A percentile compares a stretch with the other conserved stretches of the same genome.
phyloP scores from a whole-genome alignment of 2,888 invertebrate genomes.

The Chouioia cunea region DNA sequence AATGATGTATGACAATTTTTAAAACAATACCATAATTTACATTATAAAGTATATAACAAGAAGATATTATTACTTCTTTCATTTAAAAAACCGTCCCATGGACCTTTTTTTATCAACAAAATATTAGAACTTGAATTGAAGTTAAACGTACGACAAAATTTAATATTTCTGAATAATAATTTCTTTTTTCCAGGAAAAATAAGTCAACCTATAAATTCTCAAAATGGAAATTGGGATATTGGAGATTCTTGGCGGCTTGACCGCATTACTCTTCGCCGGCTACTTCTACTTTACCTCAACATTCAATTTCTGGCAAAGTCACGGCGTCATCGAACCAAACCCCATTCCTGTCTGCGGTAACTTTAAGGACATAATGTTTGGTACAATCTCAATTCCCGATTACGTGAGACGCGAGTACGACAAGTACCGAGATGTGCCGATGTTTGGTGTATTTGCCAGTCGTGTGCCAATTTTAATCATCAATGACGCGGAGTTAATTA shows the following conservation, averaged over 20 bases:
- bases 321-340: slow-evolving; percentile 62
- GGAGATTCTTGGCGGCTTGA: slow-evolving; percentile 47
- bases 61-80: too few species aligned
- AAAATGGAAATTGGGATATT: slow-evolving; percentile 46
- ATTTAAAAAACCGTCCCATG: too few species aligned
- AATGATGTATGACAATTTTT: too few species aligned
- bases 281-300: slow-evolving; percentile 63
- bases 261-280: slow-evolving; percentile 41
- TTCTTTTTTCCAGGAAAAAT: too few species aligned
- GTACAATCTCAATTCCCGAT: slow-evolving; percentile 60
- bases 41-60: too few species aligned
- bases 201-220: not conserved
- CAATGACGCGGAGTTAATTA: slow-evolving; percentile 54
- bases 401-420: slow-evolving; percentile 62
- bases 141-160: too few species aligned
- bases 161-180: too few species aligned
- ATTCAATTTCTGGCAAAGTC: slow-evolving; percentile 67
- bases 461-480: slow-evolving; percentile 52
- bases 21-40: too few species aligned
- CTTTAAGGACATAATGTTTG: slow-evolving; percentile 61
- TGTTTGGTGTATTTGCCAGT: slow-evolving; percentile 52
- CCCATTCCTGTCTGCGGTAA: slow-evolving; percentile 68
- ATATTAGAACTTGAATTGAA: too few species aligned
- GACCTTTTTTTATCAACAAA: too few species aligned
- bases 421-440: slow-evolving; percentile 43